phyloP scores from a whole-genome alignment of 2,797 vertebrate species.

The Triplophysa bombifrons region DNA sequence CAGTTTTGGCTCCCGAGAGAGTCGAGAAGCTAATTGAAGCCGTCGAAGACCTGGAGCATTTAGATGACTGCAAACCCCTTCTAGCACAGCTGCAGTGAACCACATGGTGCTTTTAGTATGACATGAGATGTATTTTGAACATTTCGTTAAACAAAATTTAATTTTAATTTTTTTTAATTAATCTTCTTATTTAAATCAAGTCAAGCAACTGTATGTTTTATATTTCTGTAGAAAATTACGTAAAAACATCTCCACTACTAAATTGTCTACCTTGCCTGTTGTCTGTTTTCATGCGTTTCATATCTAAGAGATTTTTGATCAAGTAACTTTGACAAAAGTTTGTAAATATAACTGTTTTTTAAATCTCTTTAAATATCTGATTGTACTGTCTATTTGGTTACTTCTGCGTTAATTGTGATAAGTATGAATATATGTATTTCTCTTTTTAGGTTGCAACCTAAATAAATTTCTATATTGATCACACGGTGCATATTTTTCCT shows the following conservation, averaged over 20 bases:
- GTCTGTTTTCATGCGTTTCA: not conserved
- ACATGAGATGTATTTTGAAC: not conserved
- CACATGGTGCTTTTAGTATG: not conserved
- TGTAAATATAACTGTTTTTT: not conserved
- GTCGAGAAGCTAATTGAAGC: constrained; percentile 76
- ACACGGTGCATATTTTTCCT: not conserved
- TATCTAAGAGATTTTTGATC: not conserved
- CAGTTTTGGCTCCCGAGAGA: constrained; percentile 74
- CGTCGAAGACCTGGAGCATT: constrained; percentile 78
- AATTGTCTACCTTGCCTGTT: not conserved
- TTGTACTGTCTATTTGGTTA: not conserved
- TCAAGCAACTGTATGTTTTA: not conserved
- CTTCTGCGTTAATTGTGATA: not conserved
- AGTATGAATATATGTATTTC: not conserved
- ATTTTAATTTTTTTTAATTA: not conserved
- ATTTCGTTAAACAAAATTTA: not conserved
- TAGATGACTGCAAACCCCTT: constrained; percentile 75
- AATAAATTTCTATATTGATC: not conserved
- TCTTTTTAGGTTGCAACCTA: not conserved
- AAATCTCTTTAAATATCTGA: not conserved
- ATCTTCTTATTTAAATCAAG: not conserved
- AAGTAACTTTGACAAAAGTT: not conserved
- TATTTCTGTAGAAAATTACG: not conserved
- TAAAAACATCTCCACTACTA: not conserved
- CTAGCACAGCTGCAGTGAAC: constrained; percentile 76